phyloP scores from a whole-genome alignment of 23 tunicate species.

The Ascidia mentula region DNA sequence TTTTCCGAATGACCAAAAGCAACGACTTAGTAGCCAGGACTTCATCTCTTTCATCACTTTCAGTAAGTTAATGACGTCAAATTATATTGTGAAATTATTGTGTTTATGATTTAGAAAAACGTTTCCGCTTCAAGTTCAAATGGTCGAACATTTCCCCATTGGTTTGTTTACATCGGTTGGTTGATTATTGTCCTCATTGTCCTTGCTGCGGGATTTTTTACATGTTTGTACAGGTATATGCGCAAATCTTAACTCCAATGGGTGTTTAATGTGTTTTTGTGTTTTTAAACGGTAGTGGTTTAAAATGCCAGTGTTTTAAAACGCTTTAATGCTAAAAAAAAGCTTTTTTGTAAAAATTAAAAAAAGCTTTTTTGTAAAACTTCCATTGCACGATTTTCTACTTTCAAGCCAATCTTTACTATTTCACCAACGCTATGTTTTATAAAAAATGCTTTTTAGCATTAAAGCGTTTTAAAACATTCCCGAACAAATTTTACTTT shows the following conservation, averaged over 20 bases:
- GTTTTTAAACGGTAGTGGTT: too few relatives aligned
- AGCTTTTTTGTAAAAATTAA: too few relatives aligned
- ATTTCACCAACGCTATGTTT: too few relatives aligned
- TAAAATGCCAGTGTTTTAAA: too few relatives aligned
- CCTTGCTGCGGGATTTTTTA: slow-evolving; percentile 41
- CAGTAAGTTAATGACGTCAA: background rate
- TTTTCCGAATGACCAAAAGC: slow-evolving; percentile 23
- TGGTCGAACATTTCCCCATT: slow-evolving; percentile 19
- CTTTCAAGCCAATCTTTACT: too few relatives aligned
- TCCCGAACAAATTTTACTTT: too few relatives aligned
- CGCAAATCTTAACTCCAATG: background rate
- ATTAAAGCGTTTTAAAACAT: too few relatives aligned
- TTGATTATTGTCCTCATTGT: slow-evolving; percentile 3
- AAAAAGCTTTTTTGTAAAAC: too few relatives aligned
- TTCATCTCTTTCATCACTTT: background rate
- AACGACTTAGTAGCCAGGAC: background rate
- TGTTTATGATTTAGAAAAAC: background rate
- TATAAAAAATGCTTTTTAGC: too few relatives aligned
- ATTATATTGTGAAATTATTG: too few relatives aligned
- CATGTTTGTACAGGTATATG: slow-evolving; percentile 45
- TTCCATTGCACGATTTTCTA: too few relatives aligned
- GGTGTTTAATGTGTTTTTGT: background rate
- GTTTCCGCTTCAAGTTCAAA: background rate
- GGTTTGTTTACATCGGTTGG: slow-evolving; percentile 48
- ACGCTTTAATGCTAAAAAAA: too few relatives aligned